Evolutionary conservation across 2,113 vertebrate species (phyloP).

Genomic region (Cochlearius cochlearius): DNA sequence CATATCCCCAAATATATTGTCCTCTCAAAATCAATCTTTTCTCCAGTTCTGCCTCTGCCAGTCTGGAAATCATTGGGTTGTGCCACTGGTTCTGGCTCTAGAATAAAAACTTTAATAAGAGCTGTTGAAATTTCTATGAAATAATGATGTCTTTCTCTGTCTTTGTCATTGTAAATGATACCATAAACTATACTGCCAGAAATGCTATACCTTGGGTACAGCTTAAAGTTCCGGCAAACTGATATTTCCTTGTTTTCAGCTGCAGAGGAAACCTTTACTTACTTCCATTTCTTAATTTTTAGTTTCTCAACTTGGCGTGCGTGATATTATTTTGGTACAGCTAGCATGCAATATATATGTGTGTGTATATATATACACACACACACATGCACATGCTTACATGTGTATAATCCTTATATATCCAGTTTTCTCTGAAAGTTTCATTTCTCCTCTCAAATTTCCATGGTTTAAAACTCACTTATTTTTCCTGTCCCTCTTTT

Average conservation of each 20-base stretch:
- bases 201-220: background rate
- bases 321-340: background rate
- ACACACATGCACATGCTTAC: no score
- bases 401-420: background rate
- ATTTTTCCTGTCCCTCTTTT: background rate
- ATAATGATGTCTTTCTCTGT: background rate
- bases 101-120: background rate
- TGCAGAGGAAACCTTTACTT: background rate
- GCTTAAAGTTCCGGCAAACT: background rate
- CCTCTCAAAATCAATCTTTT: background rate
- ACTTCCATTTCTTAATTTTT: background rate
- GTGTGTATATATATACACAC: background rate
- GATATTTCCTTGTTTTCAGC: background rate
- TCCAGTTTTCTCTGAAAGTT: background rate
- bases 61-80: background rate
- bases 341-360: background rate
- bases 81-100: background rate
- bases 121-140: background rate
- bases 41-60: background rate
- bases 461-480: background rate
- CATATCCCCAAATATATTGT: background rate
- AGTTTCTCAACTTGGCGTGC: background rate
- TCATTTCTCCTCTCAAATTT: background rate
- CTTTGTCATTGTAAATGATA: background rate
- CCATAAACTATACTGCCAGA: background rate